Evolutionary conservation across 2,113 vertebrate species (phyloP).

Genomic region (Archocentrus centrarchus): DNA sequence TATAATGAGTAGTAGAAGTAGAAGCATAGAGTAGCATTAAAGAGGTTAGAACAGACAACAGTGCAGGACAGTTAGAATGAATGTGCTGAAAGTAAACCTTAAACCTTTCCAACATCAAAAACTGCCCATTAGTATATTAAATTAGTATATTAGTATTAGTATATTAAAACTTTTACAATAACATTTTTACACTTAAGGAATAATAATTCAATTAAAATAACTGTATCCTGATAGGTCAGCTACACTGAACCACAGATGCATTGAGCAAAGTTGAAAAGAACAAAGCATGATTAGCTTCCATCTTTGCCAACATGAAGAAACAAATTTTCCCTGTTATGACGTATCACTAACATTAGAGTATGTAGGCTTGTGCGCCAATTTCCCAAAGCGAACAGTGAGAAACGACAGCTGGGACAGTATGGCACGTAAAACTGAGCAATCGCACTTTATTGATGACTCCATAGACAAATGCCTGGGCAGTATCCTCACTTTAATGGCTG

Average conservation of each 20-base stretch:
- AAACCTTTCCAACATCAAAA: neutral
- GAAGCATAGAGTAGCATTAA: neutral
- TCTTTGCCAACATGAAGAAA: neutral
- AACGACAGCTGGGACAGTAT: conserved; percentile 8
- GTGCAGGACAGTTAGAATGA: neutral
- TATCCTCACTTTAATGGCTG: conserved; percentile 28
- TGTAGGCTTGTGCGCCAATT: neutral
- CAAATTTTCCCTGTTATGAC: neutral
- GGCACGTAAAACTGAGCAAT: conserved; percentile 24
- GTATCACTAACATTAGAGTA: neutral
- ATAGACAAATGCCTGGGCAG: conserved; percentile 23
- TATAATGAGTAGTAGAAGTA: neutral
- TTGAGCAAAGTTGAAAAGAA: neutral
- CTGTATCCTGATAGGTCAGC: neutral
- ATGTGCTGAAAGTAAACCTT: neutral
- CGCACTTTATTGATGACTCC: conserved; percentile 43
- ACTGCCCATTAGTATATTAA: fast-evolving
- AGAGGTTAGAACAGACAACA: neutral
- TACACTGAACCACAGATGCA: neutral
- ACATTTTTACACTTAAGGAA: neutral
- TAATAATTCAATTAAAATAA: neutral
- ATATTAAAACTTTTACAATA: neutral
- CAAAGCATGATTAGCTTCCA: neutral
- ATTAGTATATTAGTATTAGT: no score
- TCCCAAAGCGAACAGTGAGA: conserved; percentile 14